Conservation (phyloP, 1,140 invertebrate species). For the Drosophila bifasciata region DNA sequence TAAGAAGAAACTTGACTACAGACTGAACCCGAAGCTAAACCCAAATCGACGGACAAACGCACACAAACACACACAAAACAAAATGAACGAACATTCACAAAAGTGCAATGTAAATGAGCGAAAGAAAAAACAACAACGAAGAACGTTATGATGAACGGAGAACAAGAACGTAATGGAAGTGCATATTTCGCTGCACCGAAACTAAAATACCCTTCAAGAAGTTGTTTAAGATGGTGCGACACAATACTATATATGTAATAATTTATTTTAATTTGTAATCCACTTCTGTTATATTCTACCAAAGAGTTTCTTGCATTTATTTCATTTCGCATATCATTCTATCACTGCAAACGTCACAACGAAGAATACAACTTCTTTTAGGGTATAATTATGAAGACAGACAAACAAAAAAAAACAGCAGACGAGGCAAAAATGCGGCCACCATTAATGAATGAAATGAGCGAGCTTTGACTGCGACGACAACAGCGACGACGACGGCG, state of each 20-base stretch:
- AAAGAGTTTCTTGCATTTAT: no score
- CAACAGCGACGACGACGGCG: slow-evolving; percentile 6
- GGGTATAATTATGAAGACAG: slow-evolving; percentile 26
- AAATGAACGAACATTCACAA: slow-evolving; percentile 49
- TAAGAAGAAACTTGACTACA: neutral
- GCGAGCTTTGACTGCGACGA: slow-evolving; percentile 41
- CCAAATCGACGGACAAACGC: slow-evolving; percentile 23
- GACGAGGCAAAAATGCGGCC: slow-evolving; percentile 64
- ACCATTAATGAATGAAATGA: slow-evolving; percentile 75
- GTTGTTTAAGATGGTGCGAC: neutral
- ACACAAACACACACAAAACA: slow-evolving; percentile 22
- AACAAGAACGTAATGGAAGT: no score
- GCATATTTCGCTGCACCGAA: neutral
- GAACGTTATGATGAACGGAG: slow-evolving; percentile 22
- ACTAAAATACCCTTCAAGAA: slow-evolving; percentile 21
- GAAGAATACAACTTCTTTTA: slow-evolving; percentile 23
- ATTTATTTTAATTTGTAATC: no score
- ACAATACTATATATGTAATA: no score
- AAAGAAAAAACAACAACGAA: slow-evolving; percentile 15
- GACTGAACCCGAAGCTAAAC: slow-evolving; percentile 27
- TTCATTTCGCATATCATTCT: no score
- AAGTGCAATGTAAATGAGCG: slow-evolving; percentile 59
- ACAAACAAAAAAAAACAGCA: slow-evolving; percentile 26
- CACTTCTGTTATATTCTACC: no score
- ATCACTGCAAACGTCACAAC: neutral